Evolutionary conservation across 2,888 invertebrate species (phyloP).

Genomic region (Pterobdella sp.): DNA sequence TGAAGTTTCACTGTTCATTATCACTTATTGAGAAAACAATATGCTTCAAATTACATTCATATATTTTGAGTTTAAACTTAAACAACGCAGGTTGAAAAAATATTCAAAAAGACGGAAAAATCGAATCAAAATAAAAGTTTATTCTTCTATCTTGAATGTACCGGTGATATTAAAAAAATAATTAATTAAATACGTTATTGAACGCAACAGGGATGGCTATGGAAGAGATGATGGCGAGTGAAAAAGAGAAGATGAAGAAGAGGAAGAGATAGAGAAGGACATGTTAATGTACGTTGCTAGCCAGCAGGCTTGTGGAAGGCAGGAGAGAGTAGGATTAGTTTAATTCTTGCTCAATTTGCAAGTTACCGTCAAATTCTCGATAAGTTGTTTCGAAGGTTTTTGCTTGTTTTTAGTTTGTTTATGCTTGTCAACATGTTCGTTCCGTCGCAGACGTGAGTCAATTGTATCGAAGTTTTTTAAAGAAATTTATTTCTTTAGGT

Average conservation of each 20-base stretch:
- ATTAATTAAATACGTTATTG: too few relatives aligned
- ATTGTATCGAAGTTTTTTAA: not conserved
- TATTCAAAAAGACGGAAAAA: too few relatives aligned
- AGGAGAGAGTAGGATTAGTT: conserved; percentile 10
- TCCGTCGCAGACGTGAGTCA: not conserved
- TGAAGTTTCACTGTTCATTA: too few relatives aligned
- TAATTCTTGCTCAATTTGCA: conserved; percentile 7
- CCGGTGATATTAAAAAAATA: too few relatives aligned
- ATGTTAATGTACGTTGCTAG: conserved; percentile 6
- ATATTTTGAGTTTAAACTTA: too few relatives aligned
- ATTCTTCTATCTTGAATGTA: too few relatives aligned
- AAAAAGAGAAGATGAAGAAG: not conserved
- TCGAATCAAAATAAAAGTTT: too few relatives aligned
- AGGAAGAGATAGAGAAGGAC: conserved; percentile 12
- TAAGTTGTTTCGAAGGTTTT: not conserved
- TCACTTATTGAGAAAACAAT: too few relatives aligned
- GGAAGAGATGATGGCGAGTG: not conserved
- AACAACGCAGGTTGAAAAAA: too few relatives aligned
- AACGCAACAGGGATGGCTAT: not conserved
- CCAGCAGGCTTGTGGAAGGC: conserved; percentile 9
- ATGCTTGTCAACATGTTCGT: too few relatives aligned
- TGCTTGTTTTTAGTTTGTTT: not conserved
- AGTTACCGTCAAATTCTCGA: conserved; percentile 3
- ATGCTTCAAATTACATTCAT: too few relatives aligned
- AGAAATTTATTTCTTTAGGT: not conserved